Percentiles rank a stretch among this genome's conserved stretches.
phyloP scores from a whole-genome alignment of 2,113 vertebrate species.

The Atherinomorus stipes region DNA sequence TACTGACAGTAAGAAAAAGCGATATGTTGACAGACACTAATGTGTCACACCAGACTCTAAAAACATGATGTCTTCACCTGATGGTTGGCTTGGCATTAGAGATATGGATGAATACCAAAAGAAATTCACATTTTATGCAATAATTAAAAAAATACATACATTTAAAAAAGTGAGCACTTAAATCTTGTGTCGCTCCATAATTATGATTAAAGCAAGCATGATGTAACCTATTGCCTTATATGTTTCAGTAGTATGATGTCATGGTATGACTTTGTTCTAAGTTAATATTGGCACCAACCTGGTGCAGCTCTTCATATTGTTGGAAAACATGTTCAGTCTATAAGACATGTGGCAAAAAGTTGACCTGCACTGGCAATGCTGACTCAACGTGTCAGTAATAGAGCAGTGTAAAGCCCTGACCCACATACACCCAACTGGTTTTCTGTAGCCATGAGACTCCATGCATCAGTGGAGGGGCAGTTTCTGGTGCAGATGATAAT shows the following conservation, averaged over 20 bases:
- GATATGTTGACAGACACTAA: slow-evolving; percentile 72
- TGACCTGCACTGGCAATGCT: too few relatives aligned
- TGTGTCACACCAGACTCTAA: slow-evolving; percentile 57
- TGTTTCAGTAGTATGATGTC: background rate
- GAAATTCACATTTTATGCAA: slow-evolving; percentile 12
- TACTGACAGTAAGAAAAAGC: slow-evolving; percentile 60
- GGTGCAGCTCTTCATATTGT: background rate
- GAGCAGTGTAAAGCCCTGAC: too few relatives aligned
- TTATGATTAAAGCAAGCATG: slow-evolving; percentile 16
- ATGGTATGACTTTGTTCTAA: too few relatives aligned
- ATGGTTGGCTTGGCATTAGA: slow-evolving; percentile 70
- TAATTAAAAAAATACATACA: background rate
- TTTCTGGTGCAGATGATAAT: background rate
- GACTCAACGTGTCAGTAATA: background rate
- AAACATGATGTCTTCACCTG: slow-evolving; percentile 68
- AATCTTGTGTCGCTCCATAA: slow-evolving; percentile 26
- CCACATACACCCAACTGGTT: background rate
- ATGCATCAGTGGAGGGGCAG: background rate
- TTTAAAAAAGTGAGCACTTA: slow-evolving; percentile 35
- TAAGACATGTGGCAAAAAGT: too few relatives aligned
- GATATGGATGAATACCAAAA: slow-evolving; percentile 41
- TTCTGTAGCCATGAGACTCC: background rate
- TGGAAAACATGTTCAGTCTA: background rate
- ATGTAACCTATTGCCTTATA: too few relatives aligned
- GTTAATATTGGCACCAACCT: slow-evolving; percentile 2